Conservation (phyloP, 1,140 invertebrate species). For the Vollenhovia emeryi region DNA sequence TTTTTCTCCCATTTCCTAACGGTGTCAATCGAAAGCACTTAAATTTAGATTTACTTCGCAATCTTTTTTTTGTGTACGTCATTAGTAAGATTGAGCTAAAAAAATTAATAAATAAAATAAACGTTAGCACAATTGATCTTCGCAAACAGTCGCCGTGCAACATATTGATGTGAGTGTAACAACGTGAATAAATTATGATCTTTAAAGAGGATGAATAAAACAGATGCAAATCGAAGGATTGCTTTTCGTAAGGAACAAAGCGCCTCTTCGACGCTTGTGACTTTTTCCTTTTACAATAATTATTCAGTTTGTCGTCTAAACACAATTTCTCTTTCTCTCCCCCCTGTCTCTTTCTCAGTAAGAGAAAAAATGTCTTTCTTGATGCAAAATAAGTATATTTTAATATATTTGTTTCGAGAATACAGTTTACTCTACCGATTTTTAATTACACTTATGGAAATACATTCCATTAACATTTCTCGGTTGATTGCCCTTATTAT, state of each 20-base stretch:
- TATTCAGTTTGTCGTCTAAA: background rate
- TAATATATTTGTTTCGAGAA: background rate
- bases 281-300: background rate
- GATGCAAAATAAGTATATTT: background rate
- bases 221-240: background rate
- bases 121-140: background rate
- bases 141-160: background rate
- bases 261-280: background rate
- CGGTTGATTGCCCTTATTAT: conserved; percentile 7
- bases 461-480: conserved; percentile 1
- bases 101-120: background rate
- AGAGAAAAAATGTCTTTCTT: background rate
- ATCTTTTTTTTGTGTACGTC: background rate
- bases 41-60: background rate
- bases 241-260: background rate
- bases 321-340: background rate
- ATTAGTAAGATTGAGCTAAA: background rate
- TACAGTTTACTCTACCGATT: background rate
- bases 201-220: background rate
- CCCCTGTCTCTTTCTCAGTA: background rate
- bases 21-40: background rate
- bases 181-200: background rate
- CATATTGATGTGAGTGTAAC: background rate
- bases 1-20: background rate
- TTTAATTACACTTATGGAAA: background rate